A percentile compares a stretch with the other conserved stretches of the same genome.
These are phyloP conservation scores for Eublepharis macularius DNA, from an alignment of 2,113 vertebrate genomes.

Conservation along the genomic window DNA sequence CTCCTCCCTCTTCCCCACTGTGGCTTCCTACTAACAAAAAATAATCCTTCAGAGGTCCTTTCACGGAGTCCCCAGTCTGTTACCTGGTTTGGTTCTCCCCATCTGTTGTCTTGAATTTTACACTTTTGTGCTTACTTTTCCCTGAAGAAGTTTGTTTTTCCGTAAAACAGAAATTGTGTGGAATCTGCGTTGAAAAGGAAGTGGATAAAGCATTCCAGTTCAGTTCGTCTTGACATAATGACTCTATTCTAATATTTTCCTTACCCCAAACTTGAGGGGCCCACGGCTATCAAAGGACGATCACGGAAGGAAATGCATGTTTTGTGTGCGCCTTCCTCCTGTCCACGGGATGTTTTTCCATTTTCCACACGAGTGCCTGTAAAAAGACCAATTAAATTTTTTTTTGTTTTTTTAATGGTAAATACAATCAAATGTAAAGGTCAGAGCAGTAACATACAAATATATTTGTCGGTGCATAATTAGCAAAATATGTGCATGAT, in stretches of 20 bases:
- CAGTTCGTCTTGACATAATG: background rate
- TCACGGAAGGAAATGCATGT: background rate
- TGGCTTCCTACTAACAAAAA: too few species aligned
- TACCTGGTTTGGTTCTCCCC: too few species aligned
- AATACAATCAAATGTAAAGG: background rate
- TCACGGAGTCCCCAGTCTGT: too few species aligned
- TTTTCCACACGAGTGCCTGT: conserved; percentile 9
- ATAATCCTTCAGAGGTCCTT: too few species aligned
- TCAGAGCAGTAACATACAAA: background rate
- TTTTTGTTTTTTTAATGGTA: background rate
- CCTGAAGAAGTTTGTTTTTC: background rate
- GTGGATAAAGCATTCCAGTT: background rate
- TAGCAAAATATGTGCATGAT: background rate
- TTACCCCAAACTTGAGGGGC: background rate
- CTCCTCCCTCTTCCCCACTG: too few species aligned
- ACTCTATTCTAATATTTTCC: background rate
- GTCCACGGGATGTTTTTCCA: background rate
- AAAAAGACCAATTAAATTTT: conserved; percentile 11
- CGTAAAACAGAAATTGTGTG: background rate
- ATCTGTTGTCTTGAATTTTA: too few species aligned
- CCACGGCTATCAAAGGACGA: background rate
- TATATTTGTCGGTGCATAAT: background rate
- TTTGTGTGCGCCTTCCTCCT: background rate
- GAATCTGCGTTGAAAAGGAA: background rate
- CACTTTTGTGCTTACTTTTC: background rate